Evolutionary conservation across 2,113 vertebrate species (phyloP).

Genomic region (Oncorhynchus nerka): DNA sequence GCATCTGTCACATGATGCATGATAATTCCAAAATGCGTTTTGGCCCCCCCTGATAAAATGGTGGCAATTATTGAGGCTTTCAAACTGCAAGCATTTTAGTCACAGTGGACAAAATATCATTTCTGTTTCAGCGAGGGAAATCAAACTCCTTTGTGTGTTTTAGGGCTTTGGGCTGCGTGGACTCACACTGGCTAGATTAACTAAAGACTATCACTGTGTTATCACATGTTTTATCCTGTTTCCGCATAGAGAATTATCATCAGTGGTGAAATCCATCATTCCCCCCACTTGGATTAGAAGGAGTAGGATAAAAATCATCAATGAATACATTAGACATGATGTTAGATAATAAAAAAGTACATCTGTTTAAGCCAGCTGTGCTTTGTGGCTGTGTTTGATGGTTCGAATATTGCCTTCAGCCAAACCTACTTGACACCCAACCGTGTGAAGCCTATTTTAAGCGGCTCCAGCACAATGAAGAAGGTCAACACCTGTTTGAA

Average conservation of each 20-base stretch:
- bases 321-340: slow-evolving; percentile 28
- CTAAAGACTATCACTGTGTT: slow-evolving; percentile 39
- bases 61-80: slow-evolving; percentile 67
- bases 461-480: not conserved
- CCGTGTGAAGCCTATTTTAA: not conserved
- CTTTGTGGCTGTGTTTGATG: not conserved
- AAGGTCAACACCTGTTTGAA: slow-evolving; percentile 21
- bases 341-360: slow-evolving; percentile 23
- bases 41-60: slow-evolving; percentile 58
- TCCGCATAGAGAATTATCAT: slow-evolving; percentile 15
- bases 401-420: not conserved
- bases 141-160: slow-evolving; percentile 45
- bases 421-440: not conserved
- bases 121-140: slow-evolving; percentile 43
- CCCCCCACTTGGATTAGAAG: slow-evolving; percentile 44
- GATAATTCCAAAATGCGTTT: slow-evolving; percentile 75
- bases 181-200: slow-evolving; percentile 57
- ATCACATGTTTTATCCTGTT: slow-evolving; percentile 49
- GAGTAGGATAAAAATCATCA: slow-evolving; percentile 56
- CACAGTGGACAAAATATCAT: slow-evolving; percentile 51
- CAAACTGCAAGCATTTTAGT: slow-evolving; percentile 67
- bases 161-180: slow-evolving; percentile 43
- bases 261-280: slow-evolving; percentile 41
- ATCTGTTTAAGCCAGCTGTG: slow-evolving; percentile 25
- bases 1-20: slow-evolving; percentile 76